Evolutionary conservation across 2,113 vertebrate genomes (phyloP).

Genomic region (Xenus cinereus): DNA sequence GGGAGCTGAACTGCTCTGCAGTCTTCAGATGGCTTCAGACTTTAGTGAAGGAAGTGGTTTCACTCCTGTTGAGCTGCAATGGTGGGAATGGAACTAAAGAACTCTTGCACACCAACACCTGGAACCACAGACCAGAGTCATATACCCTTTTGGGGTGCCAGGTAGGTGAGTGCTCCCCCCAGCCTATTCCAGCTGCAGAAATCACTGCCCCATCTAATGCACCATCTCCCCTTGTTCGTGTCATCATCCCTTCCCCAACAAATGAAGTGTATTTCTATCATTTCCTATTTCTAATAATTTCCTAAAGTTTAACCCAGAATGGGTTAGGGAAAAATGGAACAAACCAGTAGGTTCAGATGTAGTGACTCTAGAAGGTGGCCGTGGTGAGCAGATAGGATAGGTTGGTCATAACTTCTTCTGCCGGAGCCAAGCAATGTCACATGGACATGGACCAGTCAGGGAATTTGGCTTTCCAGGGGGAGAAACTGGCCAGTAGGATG

Average conservation of each 20-base stretch:
- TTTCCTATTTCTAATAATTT: not conserved
- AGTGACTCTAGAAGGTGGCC: not conserved
- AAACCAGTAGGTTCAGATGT: not conserved
- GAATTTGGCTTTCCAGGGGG: not conserved
- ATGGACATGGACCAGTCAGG: fast-evolving
- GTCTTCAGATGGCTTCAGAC: not conserved
- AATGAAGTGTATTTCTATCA: not conserved
- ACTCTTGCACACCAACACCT: not conserved
- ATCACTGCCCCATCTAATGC: not conserved
- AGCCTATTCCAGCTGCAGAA: not conserved
- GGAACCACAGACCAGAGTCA: not conserved
- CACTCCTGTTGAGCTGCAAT: not conserved
- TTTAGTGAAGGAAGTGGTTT: not conserved
- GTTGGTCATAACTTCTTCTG: not conserved
- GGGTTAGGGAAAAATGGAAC: not conserved
- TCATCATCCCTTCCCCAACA: not conserved
- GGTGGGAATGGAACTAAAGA: not conserved
- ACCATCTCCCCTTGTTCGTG: not conserved
- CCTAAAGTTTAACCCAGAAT: not conserved
- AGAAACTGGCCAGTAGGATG: not conserved
- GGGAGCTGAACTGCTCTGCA: not conserved
- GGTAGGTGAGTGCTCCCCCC: not conserved
- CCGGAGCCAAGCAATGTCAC: not conserved
- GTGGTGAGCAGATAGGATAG: not conserved
- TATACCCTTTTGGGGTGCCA: not conserved